phyloP scores from a whole-genome alignment of 2,797 vertebrate species.

The Schizopygopsis pylzovi region DNA sequence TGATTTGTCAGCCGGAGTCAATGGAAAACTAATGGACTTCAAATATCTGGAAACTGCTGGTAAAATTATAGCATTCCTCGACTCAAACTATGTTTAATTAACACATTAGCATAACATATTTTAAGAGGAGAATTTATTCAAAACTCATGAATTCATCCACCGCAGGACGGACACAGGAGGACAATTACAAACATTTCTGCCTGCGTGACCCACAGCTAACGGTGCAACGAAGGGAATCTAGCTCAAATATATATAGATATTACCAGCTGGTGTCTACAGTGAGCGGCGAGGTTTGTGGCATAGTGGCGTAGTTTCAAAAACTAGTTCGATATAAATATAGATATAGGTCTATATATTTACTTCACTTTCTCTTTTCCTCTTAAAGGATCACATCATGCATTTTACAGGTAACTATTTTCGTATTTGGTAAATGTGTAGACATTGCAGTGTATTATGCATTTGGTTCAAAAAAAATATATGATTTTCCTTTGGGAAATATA shows the following conservation, averaged over 20 bases:
- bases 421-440: conserved; percentile 80
- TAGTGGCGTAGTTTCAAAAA: conserved; percentile 2
- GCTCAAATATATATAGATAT: conserved; percentile 51
- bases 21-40: conserved; percentile 2
- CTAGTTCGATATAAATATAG: conserved; percentile 31
- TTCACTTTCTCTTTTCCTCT: conserved; percentile 36
- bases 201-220: conserved; percentile 22
- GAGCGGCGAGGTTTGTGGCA: conserved; percentile 55
- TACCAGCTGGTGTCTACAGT: conserved; percentile 25
- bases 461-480: conserved; percentile 70
- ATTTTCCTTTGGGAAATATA: conserved; percentile 77
- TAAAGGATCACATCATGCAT: conserved; percentile 55
- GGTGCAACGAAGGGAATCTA: conserved; percentile 36
- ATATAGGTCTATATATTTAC: conserved; percentile 39
- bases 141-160: conserved; percentile 51
- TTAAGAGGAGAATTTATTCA: background rate
- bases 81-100: background rate
- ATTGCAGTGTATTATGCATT: conserved; percentile 80
- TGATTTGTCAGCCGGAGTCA: background rate
- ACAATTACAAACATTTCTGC: conserved; percentile 37
- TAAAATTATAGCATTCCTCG: background rate
- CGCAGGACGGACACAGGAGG: conserved; percentile 67
- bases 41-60: background rate
- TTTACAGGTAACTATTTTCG: conserved; percentile 67
- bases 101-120: background rate